A percentile compares a stretch with the other conserved stretches of the same genome.
Evolutionary conservation across 2,113 vertebrate species (phyloP).

Genomic region (Rhinoderma darwinii): DNA sequence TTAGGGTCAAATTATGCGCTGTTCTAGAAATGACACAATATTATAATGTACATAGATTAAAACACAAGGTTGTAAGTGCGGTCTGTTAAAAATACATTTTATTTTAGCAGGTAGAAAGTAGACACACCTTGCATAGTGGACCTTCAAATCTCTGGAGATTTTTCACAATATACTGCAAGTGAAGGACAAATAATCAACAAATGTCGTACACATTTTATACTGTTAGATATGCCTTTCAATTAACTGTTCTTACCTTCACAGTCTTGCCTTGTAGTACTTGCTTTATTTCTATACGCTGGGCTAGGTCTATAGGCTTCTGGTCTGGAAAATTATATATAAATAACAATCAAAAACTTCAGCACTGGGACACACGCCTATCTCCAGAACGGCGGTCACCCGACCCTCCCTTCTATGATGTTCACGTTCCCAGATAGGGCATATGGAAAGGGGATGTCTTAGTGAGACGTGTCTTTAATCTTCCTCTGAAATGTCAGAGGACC

Average conservation of each 20-base stretch:
- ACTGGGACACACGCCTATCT: no score
- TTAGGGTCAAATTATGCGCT: not conserved
- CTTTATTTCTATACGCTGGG: constrained; percentile 81
- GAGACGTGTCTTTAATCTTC: not conserved
- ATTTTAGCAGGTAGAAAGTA: no score
- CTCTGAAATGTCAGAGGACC: not conserved
- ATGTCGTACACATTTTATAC: not conserved
- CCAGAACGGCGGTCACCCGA: no score
- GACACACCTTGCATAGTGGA: constrained; percentile 86
- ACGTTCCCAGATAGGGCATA: not conserved
- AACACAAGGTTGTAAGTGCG: no score
- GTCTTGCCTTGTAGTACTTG: constrained; percentile 77
- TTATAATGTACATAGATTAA: no score
- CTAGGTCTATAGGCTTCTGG: constrained; percentile 84
- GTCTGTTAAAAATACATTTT: no score
- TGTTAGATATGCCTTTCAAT: not conserved
- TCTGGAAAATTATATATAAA: constrained; percentile 71
- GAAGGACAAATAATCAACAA: not conserved
- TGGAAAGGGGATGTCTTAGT: not conserved
- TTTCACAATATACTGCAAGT: constrained; percentile 73
- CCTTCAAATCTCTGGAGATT: constrained; percentile 82
- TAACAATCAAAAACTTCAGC: not conserved
- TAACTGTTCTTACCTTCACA: constrained; percentile 74
- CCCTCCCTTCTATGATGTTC: no score
- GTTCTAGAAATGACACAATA: no score